These are phyloP conservation scores for Melanostoma scalare DNA, from an alignment of 2,888 invertebrate species.

Conservation along the genomic window DNA sequence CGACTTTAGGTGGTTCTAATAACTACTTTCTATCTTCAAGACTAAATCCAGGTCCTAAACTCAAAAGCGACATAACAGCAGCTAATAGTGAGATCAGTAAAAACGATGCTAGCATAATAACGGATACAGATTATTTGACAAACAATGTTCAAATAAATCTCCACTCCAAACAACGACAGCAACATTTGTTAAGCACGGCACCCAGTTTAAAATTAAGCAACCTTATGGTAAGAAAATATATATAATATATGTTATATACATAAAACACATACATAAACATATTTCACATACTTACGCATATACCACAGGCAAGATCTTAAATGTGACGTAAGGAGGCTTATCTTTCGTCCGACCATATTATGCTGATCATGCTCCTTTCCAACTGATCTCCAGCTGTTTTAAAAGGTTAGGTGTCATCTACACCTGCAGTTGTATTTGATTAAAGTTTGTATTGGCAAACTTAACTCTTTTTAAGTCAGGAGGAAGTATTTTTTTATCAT, in stretches of 20 bases:
- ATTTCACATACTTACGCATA: too few relatives aligned
- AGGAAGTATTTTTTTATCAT: too few relatives aligned
- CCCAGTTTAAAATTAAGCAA: constrained; percentile 82
- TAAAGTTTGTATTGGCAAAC: too few relatives aligned
- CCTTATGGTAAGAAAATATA: constrained; percentile 80
- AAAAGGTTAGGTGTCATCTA: too few relatives aligned
- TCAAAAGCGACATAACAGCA: constrained; percentile 46
- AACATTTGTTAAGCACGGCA: constrained; percentile 79
- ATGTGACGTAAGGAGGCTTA: too few relatives aligned
- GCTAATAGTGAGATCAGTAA: constrained; percentile 30
- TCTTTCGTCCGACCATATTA: too few relatives aligned
- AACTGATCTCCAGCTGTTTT: too few relatives aligned
- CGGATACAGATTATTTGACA: constrained; percentile 62
- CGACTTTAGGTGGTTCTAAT: constrained; percentile 42
- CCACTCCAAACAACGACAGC: constrained; percentile 54
- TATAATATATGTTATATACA: background rate
- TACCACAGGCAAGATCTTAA: too few relatives aligned
- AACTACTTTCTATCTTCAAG: constrained; percentile 48
- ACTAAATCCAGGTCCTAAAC: constrained; percentile 47
- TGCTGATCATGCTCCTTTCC: too few relatives aligned
- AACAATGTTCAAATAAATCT: constrained; percentile 63
- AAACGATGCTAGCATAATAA: constrained; percentile 12
- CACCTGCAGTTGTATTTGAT: too few relatives aligned
- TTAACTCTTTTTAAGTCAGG: too few relatives aligned
- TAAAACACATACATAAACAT: background rate